Evolutionary conservation across 92 coral and sea anemone species (phyloP), one percentile per base, ranked within the genome.

Genomic region (Chrysogorgia sp.): DNA sequence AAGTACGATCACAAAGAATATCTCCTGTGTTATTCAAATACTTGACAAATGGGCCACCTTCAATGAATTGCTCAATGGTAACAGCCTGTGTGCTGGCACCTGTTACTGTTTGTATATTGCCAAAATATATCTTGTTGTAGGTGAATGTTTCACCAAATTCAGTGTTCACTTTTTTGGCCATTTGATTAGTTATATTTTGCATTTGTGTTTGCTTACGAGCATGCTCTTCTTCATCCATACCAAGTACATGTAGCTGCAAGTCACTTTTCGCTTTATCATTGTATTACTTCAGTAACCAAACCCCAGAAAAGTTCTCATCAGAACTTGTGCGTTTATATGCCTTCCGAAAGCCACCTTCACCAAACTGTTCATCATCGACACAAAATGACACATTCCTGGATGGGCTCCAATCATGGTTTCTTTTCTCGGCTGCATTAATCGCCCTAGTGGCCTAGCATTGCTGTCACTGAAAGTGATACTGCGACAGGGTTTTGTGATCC

Each of bases 111-210:
- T 60, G 34, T 60, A 60, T 60, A 10, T 60, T 60, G 34, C 67
- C 67, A 60, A 60, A 60, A 26, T 60, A 60, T 60, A 60, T 60
- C n/a, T n/a, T n/a, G n/a, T n/a, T n/a, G n/a, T n/a, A n/a, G n/a
- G n/a, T n/a, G n/a, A n/a, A n/a, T n/a, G 67, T 60, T 40, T 60
- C 67, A 4, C 67, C 30, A 60, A 60, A 60, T 60, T 60, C 67
- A 60, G 34, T 60, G 67, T 40, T 25, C 25, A 60, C 34, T 60
- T 60, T 60, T 40, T 60, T 60, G 25, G 67, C 67, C 67, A 60
- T 60, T 60, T 60, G 67, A 60, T 60, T 24, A 60, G 67, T 40
- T 25, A 60, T 60, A 40, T 13, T 60, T 60, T 60, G 67, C 67
- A 60, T 60, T 60, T 60, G 67, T 20, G 67, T 60, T 40, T 60